These are phyloP conservation scores for Cichlasoma orientale DNA, from an alignment of 2,797 vertebrate species.

Conservation along the genomic window DNA sequence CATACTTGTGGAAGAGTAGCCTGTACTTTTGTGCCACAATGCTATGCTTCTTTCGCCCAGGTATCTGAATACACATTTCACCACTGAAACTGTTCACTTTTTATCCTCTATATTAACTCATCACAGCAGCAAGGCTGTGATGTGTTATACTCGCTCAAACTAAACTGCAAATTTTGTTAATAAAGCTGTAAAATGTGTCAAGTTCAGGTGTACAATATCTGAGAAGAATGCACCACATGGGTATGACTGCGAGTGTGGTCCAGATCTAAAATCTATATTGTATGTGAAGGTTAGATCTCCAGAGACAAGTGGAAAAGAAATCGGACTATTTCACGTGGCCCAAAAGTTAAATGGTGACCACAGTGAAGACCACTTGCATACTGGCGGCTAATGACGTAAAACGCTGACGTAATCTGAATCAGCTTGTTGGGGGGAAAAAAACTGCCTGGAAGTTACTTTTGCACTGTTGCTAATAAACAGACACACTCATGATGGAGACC, in stretches of 20 bases:
- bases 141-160: neutral
- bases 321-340: neutral
- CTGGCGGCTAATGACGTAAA: neutral
- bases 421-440: neutral
- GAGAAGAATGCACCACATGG: neutral
- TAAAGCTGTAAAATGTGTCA: neutral
- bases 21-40: neutral
- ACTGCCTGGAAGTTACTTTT: neutral
- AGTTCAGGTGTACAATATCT: neutral
- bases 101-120: neutral
- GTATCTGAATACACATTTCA: neutral
- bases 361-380: neutral
- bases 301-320: neutral
- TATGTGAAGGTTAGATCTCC: neutral
- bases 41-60: neutral
- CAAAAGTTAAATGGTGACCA: conserved; percentile 3
- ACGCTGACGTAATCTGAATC: neutral
- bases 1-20: neutral
- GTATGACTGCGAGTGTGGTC: neutral
- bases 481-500: neutral
- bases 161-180: neutral
- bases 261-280: neutral
- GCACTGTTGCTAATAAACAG: neutral
- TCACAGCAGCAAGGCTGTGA: neutral
- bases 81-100: neutral